Evolutionary conservation across 2,888 invertebrate species (phyloP), one percentile per base, ranked within the genome.

Genomic region (Volucella zonaria): DNA sequence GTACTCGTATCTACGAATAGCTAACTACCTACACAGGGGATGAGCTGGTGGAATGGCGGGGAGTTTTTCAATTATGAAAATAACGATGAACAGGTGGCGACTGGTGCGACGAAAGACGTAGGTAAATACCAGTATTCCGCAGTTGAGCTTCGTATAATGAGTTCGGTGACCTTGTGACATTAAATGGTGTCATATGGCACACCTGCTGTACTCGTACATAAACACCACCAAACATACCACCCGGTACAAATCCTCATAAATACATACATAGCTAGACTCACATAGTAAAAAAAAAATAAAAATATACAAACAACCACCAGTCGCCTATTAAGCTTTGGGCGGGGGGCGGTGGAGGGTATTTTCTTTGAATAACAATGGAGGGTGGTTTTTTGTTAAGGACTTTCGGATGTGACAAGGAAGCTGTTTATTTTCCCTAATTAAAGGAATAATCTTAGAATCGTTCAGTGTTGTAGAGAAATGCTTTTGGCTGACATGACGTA

Each of bases 351-450:
- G 67, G 71, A 45, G 76, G 71, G 6, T 31, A 31, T 73, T 62
- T 56, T 70, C 47, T 56, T 67, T 51, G 68, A 58, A 85, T 71
- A 59, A 77, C 68, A 85, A 76, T 71, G 40, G 64, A 77, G 59
- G 54, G 45, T 45, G 47, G 61, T 6, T 73, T 58, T 77, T 85
- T 81, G 76, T 62, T 67, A 68, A 77, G 68, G 77, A 77, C 77
- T 85, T 81, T 71, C 77, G 62, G 75, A 76, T 76, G 62, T 85
- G 54, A 12, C 40, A 73, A 68, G 67, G 81, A 85, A 81, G 73
- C 77, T 73, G 68, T 85, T 81, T 85, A 85, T 85, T 73, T 81
- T 85, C 77, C 71, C 73, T 81, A 85, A 85, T 85, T 85, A 85
- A 85, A 73, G 85, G 68, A 76, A 77, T 81, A 81, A 81, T 81